Percentiles rank a stretch among this genome's conserved stretches.
Conservation (phyloP, 2,888 invertebrate genomes). For the Rhingia rostrata region DNA sequence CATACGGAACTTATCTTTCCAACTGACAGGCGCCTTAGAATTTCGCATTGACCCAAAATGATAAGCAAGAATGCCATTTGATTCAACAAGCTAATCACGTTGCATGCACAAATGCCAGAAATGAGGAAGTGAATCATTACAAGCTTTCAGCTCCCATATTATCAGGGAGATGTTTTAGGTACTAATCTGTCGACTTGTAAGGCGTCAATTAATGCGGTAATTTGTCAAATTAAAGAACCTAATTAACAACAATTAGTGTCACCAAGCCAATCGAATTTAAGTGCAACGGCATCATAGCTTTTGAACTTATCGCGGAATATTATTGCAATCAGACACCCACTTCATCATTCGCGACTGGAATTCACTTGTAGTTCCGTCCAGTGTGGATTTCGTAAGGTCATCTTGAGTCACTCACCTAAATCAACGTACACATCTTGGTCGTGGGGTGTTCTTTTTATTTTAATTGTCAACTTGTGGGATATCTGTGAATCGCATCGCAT, state of each 20-base stretch:
- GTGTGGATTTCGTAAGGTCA: slow-evolving; percentile 59
- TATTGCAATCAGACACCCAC: slow-evolving; percentile 52
- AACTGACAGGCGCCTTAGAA: slow-evolving; percentile 22
- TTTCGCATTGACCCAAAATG: slow-evolving; percentile 64
- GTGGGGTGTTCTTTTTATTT: slow-evolving; percentile 27
- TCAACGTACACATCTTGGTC: slow-evolving; percentile 3
- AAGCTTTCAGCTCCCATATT: neutral
- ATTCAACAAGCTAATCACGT: slow-evolving; percentile 17
- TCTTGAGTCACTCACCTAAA: slow-evolving; percentile 66
- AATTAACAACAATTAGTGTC: slow-evolving; percentile 26
- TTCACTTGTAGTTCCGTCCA: slow-evolving; percentile 44
- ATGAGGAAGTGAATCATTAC: neutral
- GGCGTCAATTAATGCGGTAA: slow-evolving; percentile 13
- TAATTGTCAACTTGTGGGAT: slow-evolving; percentile 63
- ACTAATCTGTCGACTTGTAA: no score
- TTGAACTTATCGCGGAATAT: slow-evolving; percentile 6
- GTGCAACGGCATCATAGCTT: neutral
- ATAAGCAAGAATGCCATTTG: slow-evolving; percentile 44
- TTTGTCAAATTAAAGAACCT: slow-evolving; percentile 10
- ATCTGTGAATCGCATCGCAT: slow-evolving; percentile 31
- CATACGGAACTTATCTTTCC: slow-evolving; percentile 12
- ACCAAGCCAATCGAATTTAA: slow-evolving; percentile 1
- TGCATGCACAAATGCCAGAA: neutral
- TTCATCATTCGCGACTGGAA: slow-evolving; percentile 30
- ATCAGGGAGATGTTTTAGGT: no score